Evolutionary conservation across 1,140 invertebrate species (phyloP).

Genomic region (Sinella curviseta): DNA sequence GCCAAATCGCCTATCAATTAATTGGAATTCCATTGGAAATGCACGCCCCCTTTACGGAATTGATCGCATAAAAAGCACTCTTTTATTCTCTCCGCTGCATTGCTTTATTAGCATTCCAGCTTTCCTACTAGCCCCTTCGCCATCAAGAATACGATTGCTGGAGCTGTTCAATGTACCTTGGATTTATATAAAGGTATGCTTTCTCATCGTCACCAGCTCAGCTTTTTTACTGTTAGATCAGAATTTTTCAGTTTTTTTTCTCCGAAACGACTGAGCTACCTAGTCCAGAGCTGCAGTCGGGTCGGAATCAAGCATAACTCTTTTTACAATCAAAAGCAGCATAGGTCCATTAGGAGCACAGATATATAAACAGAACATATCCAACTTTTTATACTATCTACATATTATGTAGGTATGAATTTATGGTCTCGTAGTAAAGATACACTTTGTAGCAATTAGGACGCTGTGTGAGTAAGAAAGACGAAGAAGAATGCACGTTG

Average conservation of each 20-base stretch:
- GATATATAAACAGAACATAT: too few relatives aligned
- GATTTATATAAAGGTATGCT: not conserved
- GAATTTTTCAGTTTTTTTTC: too few relatives aligned
- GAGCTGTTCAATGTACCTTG: too few relatives aligned
- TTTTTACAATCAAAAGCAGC: not conserved
- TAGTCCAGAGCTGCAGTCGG: not conserved
- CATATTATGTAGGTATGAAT: too few relatives aligned
- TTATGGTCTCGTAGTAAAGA: too few relatives aligned
- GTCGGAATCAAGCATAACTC: not conserved
- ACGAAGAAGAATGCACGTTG: too few relatives aligned
- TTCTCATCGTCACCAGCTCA: not conserved
- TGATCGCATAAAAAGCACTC: constrained; percentile 10
- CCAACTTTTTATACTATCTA: too few relatives aligned
- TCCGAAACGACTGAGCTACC: too few relatives aligned
- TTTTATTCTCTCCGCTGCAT: not conserved
- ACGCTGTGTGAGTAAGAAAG: too few relatives aligned
- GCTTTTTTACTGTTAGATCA: not conserved
- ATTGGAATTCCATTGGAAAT: constrained; percentile 47
- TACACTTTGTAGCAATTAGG: constrained; percentile 18
- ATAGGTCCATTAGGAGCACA: not conserved
- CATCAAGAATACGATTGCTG: not conserved
- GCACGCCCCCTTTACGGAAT: constrained; percentile 32
- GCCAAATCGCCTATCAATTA: constrained; percentile 48
- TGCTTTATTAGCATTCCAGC: too few relatives aligned
- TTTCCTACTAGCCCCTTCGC: not conserved